Evolutionary conservation across 2,113 vertebrate genomes (phyloP), one percentile per base, ranked within the genome.

Genomic region (Mus spicilegus): DNA sequence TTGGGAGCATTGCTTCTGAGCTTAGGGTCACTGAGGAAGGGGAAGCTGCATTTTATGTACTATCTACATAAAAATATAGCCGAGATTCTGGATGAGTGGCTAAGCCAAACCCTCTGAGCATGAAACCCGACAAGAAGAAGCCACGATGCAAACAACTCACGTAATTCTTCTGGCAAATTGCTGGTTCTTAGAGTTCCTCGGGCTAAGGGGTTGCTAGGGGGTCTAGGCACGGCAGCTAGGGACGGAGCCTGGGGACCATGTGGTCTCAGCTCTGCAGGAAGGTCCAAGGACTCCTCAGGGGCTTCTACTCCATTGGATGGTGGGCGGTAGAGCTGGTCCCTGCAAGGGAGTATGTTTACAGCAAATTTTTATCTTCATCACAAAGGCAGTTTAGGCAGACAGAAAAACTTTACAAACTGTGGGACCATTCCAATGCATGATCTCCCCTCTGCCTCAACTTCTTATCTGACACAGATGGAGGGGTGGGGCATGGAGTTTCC

Each of bases 121-220:
- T 36, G 93, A 97, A 95, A 89, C 92, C 39, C 90, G 85, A 96
- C 80, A 61, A 95, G 46, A 85, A 82, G 95, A 91, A 97, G 88
- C 51, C 92, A 78, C 89, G 95, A 17, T 97, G 95, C 93, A 90
- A 97, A 98, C 46, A 91, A 98, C 99, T 98, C 98, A 99, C 99
- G 98, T 95, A 99, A 97, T 91, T 99, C 99, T 94, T 98, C 98
- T 0, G 99, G 98, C 97, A 99, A 95, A 95, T 98, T 99, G 97
- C 98, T 99, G 87, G 97, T 98, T 98, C 98, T 99, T 89, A 99
- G 98, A 91, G 98, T 98, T 94, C 98, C 98, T 93, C 80, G 98
- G 92, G 96, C 98, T 96, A 96, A 96, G 93, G 93, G 97, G 87
- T 98, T 98, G 93, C 98, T 98, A 46, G 92, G 97, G 96, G 98